Conservation (phyloP, 2,888 invertebrate species). For the Spisula solida region DNA sequence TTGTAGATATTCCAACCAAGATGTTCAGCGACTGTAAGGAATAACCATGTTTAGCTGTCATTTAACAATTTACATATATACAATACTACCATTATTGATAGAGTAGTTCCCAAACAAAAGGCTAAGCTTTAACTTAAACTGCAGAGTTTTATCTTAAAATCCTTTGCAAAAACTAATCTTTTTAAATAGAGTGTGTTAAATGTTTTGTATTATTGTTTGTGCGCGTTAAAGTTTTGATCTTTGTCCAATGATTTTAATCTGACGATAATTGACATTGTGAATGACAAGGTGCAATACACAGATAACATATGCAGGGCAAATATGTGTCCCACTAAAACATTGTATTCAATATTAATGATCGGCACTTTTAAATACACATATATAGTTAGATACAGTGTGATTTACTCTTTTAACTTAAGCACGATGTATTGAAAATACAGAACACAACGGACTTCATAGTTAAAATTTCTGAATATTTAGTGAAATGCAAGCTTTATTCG, state of each 20-base stretch:
- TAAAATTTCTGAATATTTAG: too few species aligned
- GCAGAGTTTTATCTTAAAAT: conserved; percentile 9
- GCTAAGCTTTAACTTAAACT: conserved; percentile 1
- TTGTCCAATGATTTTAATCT: conserved; percentile 4
- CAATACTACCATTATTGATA: background rate
- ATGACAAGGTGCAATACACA: background rate
- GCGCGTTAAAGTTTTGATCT: conserved; percentile 20
- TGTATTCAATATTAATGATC: background rate
- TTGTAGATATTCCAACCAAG: conserved; percentile 16
- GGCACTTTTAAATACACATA: background rate
- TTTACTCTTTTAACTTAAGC: background rate
- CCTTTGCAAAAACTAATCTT: conserved; percentile 11
- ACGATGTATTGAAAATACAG: too few species aligned
- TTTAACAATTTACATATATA: conserved; percentile 31
- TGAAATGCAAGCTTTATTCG: too few species aligned
- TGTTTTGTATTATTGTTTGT: conserved; percentile 24
- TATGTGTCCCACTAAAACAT: background rate
- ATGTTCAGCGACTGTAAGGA: conserved; percentile 11
- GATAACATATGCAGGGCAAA: background rate
- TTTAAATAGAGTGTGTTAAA: conserved; percentile 5
- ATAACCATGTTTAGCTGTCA: conserved; percentile 6
- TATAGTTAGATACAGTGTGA: background rate
- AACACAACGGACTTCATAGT: too few species aligned
- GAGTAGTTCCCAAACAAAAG: background rate
- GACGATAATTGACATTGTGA: background rate